Evolutionary conservation across 1,140 invertebrate species (phyloP), one percentile per base, ranked within the genome.

Genomic region (Nymphalis io): DNA sequence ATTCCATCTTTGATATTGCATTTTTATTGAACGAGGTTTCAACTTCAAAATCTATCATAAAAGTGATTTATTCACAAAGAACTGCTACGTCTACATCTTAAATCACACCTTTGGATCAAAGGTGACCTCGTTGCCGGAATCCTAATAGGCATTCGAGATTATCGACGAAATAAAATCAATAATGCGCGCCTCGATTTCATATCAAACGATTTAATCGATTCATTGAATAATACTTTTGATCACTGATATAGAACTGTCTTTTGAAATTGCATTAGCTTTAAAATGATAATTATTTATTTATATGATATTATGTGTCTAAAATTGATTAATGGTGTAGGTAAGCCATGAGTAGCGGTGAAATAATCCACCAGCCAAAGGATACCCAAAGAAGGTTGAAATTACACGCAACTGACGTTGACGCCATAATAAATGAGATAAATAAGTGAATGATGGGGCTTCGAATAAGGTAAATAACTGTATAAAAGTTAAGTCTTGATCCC

Each of bases 111-210:
- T 65, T 67, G 48, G 33, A 59, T 64, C 68, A 70, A 70, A 70
- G 68, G 68, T 70, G 58, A 60, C 62, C 63, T 61, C 69, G 40
- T 68, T 64, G 60, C 60, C 46, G 46, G 42, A 62, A 70, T 70
- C 68, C 68, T 58, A 64, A 60, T 72, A 69, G 62, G 65, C 58
- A 58, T 71, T 72, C 38, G 42, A 75, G 68, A 70, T 70, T 60
- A 63, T 70, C 68, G 60, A 70, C 55, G 53, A 69, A 62, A 40
- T 70, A 53, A 40, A 63, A 63, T 51, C 68, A 60, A 63, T 68
- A 64, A 64, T 59, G 55, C 51, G 0, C 51, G 15, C 38, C 55
- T 66, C 64, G 64, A 59, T 66, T 65, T 44, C 53, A 48, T 42
- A 39, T 59, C 64, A 42, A 66, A 51, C 20, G 38, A 66, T 66